These are phyloP conservation scores for Meteorus cinctellus DNA, from an alignment of 2,888 invertebrate genomes.

Conservation along the genomic window DNA sequence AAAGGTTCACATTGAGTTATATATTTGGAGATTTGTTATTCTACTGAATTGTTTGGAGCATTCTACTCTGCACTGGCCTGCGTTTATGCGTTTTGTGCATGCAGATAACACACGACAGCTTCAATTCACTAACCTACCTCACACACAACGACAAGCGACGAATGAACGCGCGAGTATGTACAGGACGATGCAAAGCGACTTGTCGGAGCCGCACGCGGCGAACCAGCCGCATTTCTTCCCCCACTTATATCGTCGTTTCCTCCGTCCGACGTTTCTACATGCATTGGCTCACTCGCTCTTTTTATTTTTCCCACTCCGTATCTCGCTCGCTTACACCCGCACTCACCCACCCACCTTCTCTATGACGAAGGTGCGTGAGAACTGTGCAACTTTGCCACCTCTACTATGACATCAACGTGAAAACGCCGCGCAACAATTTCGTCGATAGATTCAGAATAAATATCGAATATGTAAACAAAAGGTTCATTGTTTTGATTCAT, in stretches of 20 bases:
- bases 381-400: constrained; percentile 37
- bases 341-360: neutral
- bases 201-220: constrained; percentile 40
- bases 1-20: too few species aligned
- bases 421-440: constrained; percentile 14
- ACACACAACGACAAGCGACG: constrained; percentile 49
- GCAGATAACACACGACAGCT: constrained; percentile 62
- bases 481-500: neutral
- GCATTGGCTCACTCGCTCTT: constrained; percentile 21
- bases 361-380: constrained; percentile 48
- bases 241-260: constrained; percentile 30
- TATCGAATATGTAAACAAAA: neutral
- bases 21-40: constrained; percentile 47
- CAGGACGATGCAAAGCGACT: constrained; percentile 57
- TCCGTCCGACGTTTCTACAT: constrained; percentile 44
- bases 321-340: constrained; percentile 8
- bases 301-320: constrained; percentile 6
- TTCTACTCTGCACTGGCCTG: constrained; percentile 65
- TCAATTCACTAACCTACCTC: constrained; percentile 71
- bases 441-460: constrained; percentile 5
- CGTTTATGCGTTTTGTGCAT: constrained; percentile 64
- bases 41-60: constrained; percentile 64
- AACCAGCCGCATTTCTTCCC: constrained; percentile 23
- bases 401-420: neutral
- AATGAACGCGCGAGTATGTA: constrained; percentile 33